Conservation (phyloP, 2,888 invertebrate genomes). For the Globia sparganii region DNA sequence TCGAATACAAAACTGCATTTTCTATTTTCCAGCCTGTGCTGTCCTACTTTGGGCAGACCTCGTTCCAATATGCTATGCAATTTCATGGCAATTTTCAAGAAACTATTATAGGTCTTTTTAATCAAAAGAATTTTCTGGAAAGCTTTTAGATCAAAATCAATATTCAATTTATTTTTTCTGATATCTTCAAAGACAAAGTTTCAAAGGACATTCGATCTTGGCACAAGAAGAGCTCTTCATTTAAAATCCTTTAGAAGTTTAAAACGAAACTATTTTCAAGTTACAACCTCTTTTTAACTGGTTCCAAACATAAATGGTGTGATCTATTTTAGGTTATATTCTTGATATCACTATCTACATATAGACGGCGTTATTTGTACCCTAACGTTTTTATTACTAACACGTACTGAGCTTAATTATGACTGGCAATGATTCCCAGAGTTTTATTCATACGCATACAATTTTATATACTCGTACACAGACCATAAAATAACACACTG, state of each 20-base stretch:
- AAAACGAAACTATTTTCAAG: constrained; percentile 19
- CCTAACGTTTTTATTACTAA: constrained; percentile 5
- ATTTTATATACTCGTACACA: constrained; percentile 17
- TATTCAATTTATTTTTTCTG: not conserved
- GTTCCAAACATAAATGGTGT: constrained; percentile 22
- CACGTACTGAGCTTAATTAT: constrained; percentile 9
- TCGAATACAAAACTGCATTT: constrained; percentile 16
- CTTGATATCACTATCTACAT: constrained; percentile 14
- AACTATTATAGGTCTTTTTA: not conserved
- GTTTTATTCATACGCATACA: not conserved
- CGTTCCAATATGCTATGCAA: constrained; percentile 8
- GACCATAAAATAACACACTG: constrained; percentile 1
- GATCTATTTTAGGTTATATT: constrained; percentile 27
- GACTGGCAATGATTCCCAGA: not conserved
- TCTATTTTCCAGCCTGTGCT: not conserved
- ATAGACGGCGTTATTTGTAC: not conserved
- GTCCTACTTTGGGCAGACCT: constrained; percentile 1
- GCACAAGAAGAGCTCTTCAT: constrained; percentile 5
- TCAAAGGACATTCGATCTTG: constrained; percentile 20
- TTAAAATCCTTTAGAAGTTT: constrained; percentile 11
- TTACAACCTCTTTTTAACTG: constrained; percentile 15
- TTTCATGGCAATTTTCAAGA: not conserved
- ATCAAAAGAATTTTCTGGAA: not conserved
- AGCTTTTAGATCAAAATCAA: not conserved
- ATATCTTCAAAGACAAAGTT: not conserved